A percentile compares a stretch with the other conserved stretches of the same genome.
These are phyloP conservation scores for Congeria kusceri DNA, from an alignment of 2,888 invertebrate genomes.

Conservation along the genomic window DNA sequence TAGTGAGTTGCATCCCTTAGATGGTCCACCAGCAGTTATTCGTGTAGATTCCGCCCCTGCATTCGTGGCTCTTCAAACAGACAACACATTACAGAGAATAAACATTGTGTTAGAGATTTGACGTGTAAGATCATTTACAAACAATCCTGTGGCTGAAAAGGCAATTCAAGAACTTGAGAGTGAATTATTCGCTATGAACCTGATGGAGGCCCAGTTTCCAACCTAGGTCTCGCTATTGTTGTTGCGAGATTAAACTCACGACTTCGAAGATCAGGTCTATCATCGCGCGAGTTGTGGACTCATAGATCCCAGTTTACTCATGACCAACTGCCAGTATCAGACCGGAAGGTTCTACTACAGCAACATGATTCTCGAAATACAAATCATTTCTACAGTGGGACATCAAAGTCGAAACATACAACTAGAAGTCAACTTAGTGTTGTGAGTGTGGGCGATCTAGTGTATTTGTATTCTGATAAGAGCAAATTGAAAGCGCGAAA, in stretches of 20 bases:
- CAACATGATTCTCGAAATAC: constrained; percentile 40
- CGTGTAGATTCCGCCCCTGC: constrained; percentile 67
- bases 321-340: constrained; percentile 52
- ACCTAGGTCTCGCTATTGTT: constrained; percentile 36
- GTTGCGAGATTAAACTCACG: too few relatives aligned
- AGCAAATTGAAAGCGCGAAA: constrained; percentile 44
- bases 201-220: constrained; percentile 12
- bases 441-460: constrained; percentile 55
- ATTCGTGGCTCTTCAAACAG: too few relatives aligned
- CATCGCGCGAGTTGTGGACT: constrained; percentile 62
- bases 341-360: constrained; percentile 38
- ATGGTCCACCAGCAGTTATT: constrained; percentile 55
- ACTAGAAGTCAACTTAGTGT: neutral
- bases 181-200: constrained; percentile 65
- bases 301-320: too few relatives aligned
- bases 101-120: constrained; percentile 34
- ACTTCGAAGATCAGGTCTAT: constrained; percentile 57
- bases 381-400: constrained; percentile 62
- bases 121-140: constrained; percentile 18
- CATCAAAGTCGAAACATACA: constrained; percentile 43
- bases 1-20: too few relatives aligned
- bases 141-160: too few relatives aligned
- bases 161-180: too few relatives aligned
- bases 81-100: too few relatives aligned
- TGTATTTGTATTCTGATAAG: constrained; percentile 49